phyloP scores from a whole-genome alignment of 2,797 vertebrate species.

The Hephaestus fuliginosus region DNA sequence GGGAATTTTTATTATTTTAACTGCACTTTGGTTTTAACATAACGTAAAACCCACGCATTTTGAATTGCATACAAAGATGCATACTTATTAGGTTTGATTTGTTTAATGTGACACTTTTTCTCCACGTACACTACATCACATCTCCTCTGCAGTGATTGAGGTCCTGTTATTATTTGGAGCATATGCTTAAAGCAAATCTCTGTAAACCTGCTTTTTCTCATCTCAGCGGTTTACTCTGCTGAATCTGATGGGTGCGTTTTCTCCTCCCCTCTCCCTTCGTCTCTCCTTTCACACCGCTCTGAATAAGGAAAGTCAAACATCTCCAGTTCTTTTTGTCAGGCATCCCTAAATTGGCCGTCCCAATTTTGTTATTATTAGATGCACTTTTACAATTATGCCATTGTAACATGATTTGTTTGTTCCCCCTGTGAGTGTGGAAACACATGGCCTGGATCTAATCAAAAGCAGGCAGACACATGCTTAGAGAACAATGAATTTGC shows the following conservation, averaged over 20 bases:
- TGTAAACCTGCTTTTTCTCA: background rate
- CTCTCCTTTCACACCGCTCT: constrained; percentile 20
- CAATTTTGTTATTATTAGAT: constrained; percentile 53
- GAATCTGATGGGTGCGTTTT: background rate
- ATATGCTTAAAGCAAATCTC: background rate
- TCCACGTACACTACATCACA: background rate
- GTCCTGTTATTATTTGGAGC: background rate
- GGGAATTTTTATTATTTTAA: background rate
- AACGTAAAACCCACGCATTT: background rate
- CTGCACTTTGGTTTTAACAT: background rate
- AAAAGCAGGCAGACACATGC: constrained; percentile 57
- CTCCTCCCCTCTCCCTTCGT: background rate
- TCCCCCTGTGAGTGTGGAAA: constrained; percentile 43
- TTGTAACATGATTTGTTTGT: constrained; percentile 68
- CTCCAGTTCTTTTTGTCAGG: constrained; percentile 48
- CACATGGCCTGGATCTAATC: constrained; percentile 72
- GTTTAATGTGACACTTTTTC: background rate
- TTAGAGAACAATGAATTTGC: constrained; percentile 47
- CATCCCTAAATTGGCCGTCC: constrained; percentile 54
- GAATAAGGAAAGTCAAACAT: constrained; percentile 11
- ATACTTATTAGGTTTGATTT: background rate
- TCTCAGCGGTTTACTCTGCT: constrained; percentile 8
- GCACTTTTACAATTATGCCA: constrained; percentile 44
- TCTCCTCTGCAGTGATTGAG: background rate
- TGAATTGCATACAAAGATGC: background rate